Base-by-base conservation (phyloP, 2,797 vertebrate genomes). In the Catostomus latipinnis region DNA sequence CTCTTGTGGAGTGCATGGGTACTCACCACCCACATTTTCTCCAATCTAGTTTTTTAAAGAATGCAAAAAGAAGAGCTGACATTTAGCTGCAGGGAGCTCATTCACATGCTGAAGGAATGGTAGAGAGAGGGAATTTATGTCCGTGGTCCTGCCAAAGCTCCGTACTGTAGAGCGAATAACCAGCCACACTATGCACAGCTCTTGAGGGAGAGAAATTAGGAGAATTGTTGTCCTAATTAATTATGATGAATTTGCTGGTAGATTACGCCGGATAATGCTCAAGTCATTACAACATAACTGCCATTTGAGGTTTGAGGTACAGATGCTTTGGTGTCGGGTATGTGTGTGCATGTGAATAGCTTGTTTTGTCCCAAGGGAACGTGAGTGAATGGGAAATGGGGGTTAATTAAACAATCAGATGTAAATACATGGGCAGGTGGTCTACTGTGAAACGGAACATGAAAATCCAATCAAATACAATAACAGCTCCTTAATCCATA, bases 191-290 rank as follows among this genome's bases (percentile, higher is more conserved):
- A 70, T 75, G 80, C 84, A 83, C 71, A 73, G 68, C 82, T 88
- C 86, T 85, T 86, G 22, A 74, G 89, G 88, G 88, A 87, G 50
- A 46, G 80, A 84, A 85, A 84, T 71, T 34, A 34, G 74, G 82
- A 83, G 81, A 88, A 88, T 84, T 90, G 91, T 87, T 88, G 84
- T 85, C 71, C 81, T 92, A 93, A 94, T 94, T 92, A 91, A 94
- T 85, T 85, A 79, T 75, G 82, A 86, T 58, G 69, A 84, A 84
- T 93, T 93, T 92, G 87, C 88, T 90, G 91, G 86, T 88, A 91
- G 87, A 93, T 92, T 92, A 89, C 84, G 83, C 90, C 85, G 85
- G 89, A 92, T 93, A 94, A 93, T 91, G 86, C 81, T 89, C 86
- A 73, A 91, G 91, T 91, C 92, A 91, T 93, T 91, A 88, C 77